phyloP scores from a whole-genome alignment of 2,113 vertebrate genomes.

The Phasianus colchicus region DNA sequence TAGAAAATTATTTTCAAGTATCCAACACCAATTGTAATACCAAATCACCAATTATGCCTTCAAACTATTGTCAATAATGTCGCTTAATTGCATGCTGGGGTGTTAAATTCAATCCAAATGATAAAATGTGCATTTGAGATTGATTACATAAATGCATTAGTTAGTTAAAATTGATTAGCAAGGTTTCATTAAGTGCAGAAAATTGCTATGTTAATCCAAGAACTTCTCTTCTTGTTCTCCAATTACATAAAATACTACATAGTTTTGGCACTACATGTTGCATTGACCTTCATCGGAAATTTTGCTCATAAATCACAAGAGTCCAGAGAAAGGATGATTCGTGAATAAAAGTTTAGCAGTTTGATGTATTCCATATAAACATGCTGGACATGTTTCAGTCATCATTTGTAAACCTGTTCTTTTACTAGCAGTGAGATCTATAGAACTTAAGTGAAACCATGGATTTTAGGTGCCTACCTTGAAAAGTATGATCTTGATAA shows the following conservation, averaged over 20 bases:
- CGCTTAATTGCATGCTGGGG: slow-evolving; percentile 31
- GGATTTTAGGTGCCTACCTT: not conserved
- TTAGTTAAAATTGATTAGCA: slow-evolving; percentile 58
- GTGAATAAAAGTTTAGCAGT: not conserved
- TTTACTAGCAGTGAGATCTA: not conserved
- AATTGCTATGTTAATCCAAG: slow-evolving; percentile 37
- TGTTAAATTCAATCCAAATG: slow-evolving; percentile 59
- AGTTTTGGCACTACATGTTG: no score
- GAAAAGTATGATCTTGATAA: not conserved
- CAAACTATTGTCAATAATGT: slow-evolving; percentile 31
- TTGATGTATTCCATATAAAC: not conserved
- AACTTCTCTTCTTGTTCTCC: slow-evolving; percentile 41
- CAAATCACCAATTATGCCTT: slow-evolving; percentile 51
- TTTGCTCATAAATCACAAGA: not conserved
- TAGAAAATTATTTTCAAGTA: slow-evolving; percentile 25
- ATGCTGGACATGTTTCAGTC: not conserved
- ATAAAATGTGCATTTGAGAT: slow-evolving; percentile 53
- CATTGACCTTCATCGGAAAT: not conserved
- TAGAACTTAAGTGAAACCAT: not conserved
- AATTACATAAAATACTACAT: not conserved
- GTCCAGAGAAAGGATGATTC: not conserved
- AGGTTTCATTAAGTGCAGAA: slow-evolving; percentile 41
- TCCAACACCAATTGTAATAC: slow-evolving; percentile 18
- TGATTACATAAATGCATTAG: slow-evolving; percentile 61
- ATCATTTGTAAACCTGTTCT: not conserved